phyloP scores from a whole-genome alignment of 2,113 vertebrate species.

The Pomatorhinus ruficollis region DNA sequence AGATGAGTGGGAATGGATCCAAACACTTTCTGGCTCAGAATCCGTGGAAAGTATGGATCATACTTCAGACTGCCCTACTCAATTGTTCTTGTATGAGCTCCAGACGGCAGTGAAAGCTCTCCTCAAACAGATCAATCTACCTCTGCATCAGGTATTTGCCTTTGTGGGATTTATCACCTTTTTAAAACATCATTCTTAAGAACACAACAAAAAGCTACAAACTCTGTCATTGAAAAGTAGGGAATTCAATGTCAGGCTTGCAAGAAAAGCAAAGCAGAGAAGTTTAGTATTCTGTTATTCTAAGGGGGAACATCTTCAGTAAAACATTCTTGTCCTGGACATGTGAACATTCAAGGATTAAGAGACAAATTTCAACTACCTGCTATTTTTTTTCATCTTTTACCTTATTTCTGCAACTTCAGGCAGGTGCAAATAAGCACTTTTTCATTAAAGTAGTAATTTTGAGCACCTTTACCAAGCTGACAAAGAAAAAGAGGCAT shows the following conservation, averaged over 20 bases:
- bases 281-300: not conserved
- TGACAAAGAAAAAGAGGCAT: not conserved
- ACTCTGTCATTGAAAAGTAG: not conserved
- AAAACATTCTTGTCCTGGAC: not conserved
- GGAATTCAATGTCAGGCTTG: not conserved
- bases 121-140: constrained; percentile 92
- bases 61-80: constrained; percentile 79
- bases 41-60: constrained; percentile 83
- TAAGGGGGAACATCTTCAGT: not conserved
- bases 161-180: constrained; percentile 55
- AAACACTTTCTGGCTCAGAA: constrained; percentile 84
- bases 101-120: constrained; percentile 90
- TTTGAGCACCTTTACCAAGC: not conserved
- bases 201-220: not conserved
- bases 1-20: constrained; percentile 98
- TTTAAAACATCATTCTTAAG: constrained; percentile 5
- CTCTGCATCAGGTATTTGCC: constrained; percentile 87
- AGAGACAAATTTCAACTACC: not conserved
- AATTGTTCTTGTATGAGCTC: constrained; percentile 90
- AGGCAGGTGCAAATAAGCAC: not conserved
- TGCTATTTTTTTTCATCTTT: not conserved
- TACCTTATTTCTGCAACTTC: not conserved
- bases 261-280: not conserved
- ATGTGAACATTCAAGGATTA: not conserved
- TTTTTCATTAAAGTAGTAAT: not conserved